Evolutionary conservation across 2,888 invertebrate genomes (phyloP), one percentile per base, ranked within the genome.

Genomic region (Volucella inflata): DNA sequence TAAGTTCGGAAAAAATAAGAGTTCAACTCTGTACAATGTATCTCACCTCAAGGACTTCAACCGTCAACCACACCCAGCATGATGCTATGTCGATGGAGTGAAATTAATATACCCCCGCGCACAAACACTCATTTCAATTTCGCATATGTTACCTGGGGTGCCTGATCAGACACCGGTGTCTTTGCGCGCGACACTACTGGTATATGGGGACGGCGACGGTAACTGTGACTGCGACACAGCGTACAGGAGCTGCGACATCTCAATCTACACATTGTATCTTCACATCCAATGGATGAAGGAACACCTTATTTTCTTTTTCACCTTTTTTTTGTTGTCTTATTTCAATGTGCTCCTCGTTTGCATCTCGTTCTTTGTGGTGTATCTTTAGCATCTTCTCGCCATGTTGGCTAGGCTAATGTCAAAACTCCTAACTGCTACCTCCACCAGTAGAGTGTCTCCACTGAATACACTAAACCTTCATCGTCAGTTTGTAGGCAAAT

Each of bases 161-260:
- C 67, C 51, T 60, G 59, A 40, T 1, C 70, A 71, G 78, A 74
- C 74, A 80, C 46, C 48, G 71, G 10, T 68, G 72, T 62, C 50
- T 83, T 62, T 8, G 55, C 67, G 55, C 68, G 83, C 83, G 84
- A 79, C 84, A 84, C 60, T 50, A 82, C 51, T 44, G 59, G 72
- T 72, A 83, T 68, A 83, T 68, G 62, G 57, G 62, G 67, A 30
- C 6, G 30, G 30, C 6, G 30, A 30, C 6, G 30, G 30, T 30
- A 6, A 30, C 30, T 30, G 30, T 6, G 30, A 30, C 30, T 30
- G 53, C 78, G 78, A 83, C 83, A 83, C 72, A 67, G 57, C 67
- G 71, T 85, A 85, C 85, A 77, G 85, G 76, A 85, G 85, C 85
- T 81, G 76, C 85, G 81, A 85, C 85, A 85, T 85, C 85, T 85